Evolutionary conservation across 35 echinoderm and acorn worm species (phyloP).

Genomic region (Chiridota heheva): DNA sequence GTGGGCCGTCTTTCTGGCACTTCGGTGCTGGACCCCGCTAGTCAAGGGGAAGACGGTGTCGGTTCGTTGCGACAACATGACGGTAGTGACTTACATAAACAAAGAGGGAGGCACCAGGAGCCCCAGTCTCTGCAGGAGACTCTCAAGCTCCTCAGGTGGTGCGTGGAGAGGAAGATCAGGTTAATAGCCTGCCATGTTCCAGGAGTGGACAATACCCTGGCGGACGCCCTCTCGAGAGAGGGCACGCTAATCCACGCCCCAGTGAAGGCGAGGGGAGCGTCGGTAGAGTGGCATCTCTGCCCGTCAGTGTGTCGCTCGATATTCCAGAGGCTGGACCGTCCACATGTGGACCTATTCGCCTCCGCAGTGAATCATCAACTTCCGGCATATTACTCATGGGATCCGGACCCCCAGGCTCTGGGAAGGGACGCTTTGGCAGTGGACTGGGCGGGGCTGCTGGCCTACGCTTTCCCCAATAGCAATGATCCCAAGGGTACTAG

Average conservation of each 20-base stretch:
- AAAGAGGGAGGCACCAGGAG: conserved; percentile 24
- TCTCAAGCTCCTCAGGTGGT: conserved; percentile 32
- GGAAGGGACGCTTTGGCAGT: neutral
- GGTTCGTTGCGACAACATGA: neutral
- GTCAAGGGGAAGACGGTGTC: neutral
- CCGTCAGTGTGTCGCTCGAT: neutral
- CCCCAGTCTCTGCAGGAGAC: conserved; percentile 8
- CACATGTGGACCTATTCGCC: neutral
- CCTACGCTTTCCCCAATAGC: conserved; percentile 27
- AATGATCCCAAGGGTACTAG: conserved; percentile 29
- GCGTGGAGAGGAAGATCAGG: neutral
- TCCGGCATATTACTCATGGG: neutral
- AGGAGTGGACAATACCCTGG: conserved; percentile 39
- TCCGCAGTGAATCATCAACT: neutral
- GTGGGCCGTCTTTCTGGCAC: too few species aligned
- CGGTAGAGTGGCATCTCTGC: neutral
- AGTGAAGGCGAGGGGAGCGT: neutral
- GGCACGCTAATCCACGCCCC: too few species aligned
- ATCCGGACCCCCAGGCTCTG: neutral
- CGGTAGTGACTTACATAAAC: conserved; percentile 30
- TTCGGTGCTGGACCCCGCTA: too few species aligned
- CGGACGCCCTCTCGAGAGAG: conserved; percentile 35
- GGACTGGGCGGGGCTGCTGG: conserved; percentile 2
- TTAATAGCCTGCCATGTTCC: conserved; percentile 6
- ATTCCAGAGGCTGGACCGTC: neutral